Base-by-base conservation (phyloP, 1,140 invertebrate genomes). In the Diorhabda carinulata region DNA sequence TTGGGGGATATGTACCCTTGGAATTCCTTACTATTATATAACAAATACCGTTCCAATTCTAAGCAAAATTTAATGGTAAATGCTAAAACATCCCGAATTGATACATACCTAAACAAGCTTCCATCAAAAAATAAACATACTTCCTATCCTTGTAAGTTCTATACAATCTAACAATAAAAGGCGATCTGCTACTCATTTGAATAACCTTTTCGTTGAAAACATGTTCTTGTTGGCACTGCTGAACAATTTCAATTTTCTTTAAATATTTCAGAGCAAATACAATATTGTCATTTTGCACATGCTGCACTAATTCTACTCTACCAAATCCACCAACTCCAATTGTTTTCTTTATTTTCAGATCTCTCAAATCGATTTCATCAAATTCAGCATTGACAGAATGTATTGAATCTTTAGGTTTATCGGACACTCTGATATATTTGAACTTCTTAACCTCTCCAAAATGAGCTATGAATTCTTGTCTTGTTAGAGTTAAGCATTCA, bases 51-150 rank as follows among this genome's bases (percentile, higher is more conserved):
- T 25, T 25, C 25, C 25, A 25, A 25, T 25, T 1, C 25, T 25
- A 25, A 25, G 25, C 25, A 25, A 25, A 25, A 25, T 25, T 25
- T 25, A 25, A 25, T 25, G 25, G 25, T 25, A 25, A 25, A 25
- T 25, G 25, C 25, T 25, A 25, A 25, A 25, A 25, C 25, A 25
- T 25, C 25, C 25, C 25, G 25, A 25, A 25, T 52, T 52, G 8
- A 59, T 44, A 67, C 65, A 60, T 97, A 5, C 97, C 97, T 52
- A 99, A 86, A 81, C 97, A 97, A 2, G 93, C 90, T 84, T 99
- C 98, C 90, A 99, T 92, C 56, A 99, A 82, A 85, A 99, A 97
- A 80, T 99, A 99, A 3, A 99, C 88, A 81, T 96, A 98, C 80
- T 97, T 98, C 61, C 86, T 87, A 82, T 99, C 97, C 79, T 95